Conservation (phyloP, 1,140 invertebrate genomes). For the Stegodyphus dumicola region DNA sequence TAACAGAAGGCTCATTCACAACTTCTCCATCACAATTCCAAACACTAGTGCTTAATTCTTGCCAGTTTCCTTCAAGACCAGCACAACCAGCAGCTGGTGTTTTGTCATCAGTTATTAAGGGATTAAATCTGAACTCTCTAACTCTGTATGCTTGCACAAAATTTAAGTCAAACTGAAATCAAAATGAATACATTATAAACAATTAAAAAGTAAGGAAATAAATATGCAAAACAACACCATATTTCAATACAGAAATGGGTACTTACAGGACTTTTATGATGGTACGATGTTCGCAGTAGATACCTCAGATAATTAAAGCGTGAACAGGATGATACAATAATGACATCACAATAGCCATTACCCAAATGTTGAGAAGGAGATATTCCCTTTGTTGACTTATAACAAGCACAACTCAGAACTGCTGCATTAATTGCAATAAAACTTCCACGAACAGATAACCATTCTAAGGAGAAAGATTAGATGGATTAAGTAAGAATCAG, state of each 20-base stretch:
- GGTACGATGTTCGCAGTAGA: slow-evolving; percentile 69
- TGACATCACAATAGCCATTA: slow-evolving; percentile 83
- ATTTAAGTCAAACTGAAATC: slow-evolving; percentile 76
- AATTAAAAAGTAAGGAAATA: not conserved
- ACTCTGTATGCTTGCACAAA: slow-evolving; percentile 83
- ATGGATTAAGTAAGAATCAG: not conserved
- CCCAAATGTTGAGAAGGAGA: slow-evolving; percentile 84
- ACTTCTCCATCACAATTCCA: slow-evolving; percentile 92
- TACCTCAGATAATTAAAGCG: slow-evolving; percentile 80
- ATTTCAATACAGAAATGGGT: not conserved
- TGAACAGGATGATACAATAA: slow-evolving; percentile 80
- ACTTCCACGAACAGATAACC: slow-evolving; percentile 72
- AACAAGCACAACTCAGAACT: slow-evolving; percentile 83
- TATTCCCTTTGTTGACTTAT: slow-evolving; percentile 79
- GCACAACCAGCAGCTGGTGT: slow-evolving; percentile 66
- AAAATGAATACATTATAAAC: slow-evolving; percentile 59
- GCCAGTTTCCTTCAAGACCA: slow-evolving; percentile 63
- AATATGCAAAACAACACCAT: not conserved
- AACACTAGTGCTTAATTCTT: slow-evolving; percentile 67
- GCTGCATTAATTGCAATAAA: slow-evolving; percentile 84
- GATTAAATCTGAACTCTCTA: slow-evolving; percentile 79
- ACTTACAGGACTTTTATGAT: slow-evolving; percentile 74
- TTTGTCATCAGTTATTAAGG: slow-evolving; percentile 64
- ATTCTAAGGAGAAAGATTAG: slow-evolving; percentile 64
- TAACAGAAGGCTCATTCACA: slow-evolving; percentile 76